Conservation (phyloP, 2,797 vertebrate genomes). For the Sebastes taczanowskii region DNA sequence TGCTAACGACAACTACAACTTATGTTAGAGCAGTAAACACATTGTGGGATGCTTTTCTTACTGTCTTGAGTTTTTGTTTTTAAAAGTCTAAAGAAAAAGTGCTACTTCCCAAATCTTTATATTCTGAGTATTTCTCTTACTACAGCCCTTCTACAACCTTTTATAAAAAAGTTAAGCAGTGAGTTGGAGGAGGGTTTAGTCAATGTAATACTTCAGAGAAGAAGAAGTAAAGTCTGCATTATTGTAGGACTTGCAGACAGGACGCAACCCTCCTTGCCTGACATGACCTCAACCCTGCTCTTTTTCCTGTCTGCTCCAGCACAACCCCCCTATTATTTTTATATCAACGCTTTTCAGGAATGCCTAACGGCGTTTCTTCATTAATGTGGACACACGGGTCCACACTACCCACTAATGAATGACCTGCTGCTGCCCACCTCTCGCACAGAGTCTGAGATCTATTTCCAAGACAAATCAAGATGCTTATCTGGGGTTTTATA, state of each 20-base stretch:
- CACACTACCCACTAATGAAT: slow-evolving; percentile 37
- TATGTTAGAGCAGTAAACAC: neutral
- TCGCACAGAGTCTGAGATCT: slow-evolving; percentile 32
- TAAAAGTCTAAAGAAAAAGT: neutral
- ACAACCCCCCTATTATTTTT: slow-evolving; percentile 52
- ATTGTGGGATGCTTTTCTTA: neutral
- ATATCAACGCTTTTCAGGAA: slow-evolving; percentile 22
- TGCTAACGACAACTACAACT: neutral
- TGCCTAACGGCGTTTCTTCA: slow-evolving; percentile 17
- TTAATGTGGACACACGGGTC: slow-evolving; percentile 31
- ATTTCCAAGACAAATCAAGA: slow-evolving; percentile 72
- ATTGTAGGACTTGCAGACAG: slow-evolving; percentile 30
- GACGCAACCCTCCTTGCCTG: slow-evolving; percentile 29
- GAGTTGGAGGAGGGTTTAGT: neutral
- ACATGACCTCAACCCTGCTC: slow-evolving; percentile 30
- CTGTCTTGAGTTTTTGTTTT: neutral
- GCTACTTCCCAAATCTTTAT: neutral
- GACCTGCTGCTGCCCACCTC: slow-evolving; percentile 35
- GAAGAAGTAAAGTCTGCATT: slow-evolving; percentile 16
- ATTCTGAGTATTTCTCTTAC: neutral
- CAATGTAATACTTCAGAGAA: neutral
- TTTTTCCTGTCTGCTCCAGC: slow-evolving; percentile 38
- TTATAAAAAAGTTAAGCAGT: neutral
- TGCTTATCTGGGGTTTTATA: slow-evolving; percentile 70
- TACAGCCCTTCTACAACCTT: neutral